Evolutionary conservation across 2,797 vertebrate species (phyloP), one percentile per base, ranked within the genome.

Genomic region (Varecia variegata): DNA sequence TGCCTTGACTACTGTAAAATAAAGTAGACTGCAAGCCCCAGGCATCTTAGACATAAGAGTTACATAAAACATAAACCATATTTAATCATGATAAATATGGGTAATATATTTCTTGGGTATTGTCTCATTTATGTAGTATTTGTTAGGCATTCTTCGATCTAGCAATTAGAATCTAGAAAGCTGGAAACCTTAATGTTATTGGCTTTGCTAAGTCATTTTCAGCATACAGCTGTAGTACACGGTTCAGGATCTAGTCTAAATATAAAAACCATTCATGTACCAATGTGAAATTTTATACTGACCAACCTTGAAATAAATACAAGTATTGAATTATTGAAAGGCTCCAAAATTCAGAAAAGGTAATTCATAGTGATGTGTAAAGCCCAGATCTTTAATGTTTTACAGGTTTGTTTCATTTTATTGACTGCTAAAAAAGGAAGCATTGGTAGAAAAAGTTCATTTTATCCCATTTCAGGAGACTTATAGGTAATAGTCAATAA

Each of bases 51-150:
- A 85, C 35, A 45, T 38, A 70, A 76, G 32, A 93, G 82, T 88
- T 76, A 77, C 25, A 82, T 88, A 88, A 94, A 32, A 35, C 21
- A 67, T 50, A 96, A 89, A 35, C n/a, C 18, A 74, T 80, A 65
- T 88, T 92, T 95, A 97, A 96, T 96, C 32, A 60, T 95, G 92
- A 98, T 97, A 95, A 97, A 97, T 96, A 68, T 54, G 8, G 47
- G 32, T 71, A 88, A 90, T 96, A 88, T 79, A 85, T 95, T 92
- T 95, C 62, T 80, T 62, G 74, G 7, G 62, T 94, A 88, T 90
- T 77, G 62, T 96, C 35, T 90, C 45, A 96, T 96, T 93, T 97
- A 82, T 88, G 92, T 88, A 82, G 21, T 74, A 43, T 90, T 90
- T 80, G 76, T 95, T 95, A 91, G 62, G 23, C 50, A 95, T 96